Conservation (phyloP, 1,140 invertebrate genomes). For the Lysiphlebus fabarum region DNA sequence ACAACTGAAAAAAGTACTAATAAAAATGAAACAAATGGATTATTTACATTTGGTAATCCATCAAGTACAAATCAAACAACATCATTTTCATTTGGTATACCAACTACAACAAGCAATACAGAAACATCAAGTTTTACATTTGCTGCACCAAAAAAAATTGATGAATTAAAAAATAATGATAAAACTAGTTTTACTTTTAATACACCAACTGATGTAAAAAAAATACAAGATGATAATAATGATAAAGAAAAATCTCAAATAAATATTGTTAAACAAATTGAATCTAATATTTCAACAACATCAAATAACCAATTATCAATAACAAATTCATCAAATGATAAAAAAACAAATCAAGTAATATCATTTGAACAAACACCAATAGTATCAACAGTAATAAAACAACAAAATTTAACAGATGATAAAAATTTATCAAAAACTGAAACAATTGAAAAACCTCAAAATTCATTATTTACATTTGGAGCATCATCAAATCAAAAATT, state of each 20-base stretch:
- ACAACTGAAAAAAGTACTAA: conserved; percentile 20
- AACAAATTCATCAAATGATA: background rate
- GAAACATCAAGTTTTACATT: conserved; percentile 20
- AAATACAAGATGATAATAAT: background rate
- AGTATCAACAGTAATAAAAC: background rate
- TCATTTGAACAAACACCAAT: too few relatives aligned
- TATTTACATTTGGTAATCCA: conserved; percentile 32
- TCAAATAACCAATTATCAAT: background rate
- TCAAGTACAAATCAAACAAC: conserved; percentile 33
- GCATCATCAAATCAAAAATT: too few relatives aligned
- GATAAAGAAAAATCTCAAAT: conserved; percentile 14
- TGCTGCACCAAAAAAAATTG: conserved; percentile 17
- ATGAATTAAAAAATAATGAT: background rate
- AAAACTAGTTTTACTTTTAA: conserved; percentile 8
- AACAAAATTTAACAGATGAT: too few relatives aligned
- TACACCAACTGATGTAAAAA: background rate
- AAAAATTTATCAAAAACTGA: too few relatives aligned
- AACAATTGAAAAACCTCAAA: too few relatives aligned
- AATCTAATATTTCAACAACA: background rate
- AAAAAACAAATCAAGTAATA: background rate
- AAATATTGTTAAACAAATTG: too few relatives aligned
- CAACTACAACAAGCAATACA: conserved; percentile 28
- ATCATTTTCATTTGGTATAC: conserved; percentile 50
- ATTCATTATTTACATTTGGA: too few relatives aligned
- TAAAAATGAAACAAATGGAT: conserved; percentile 45